These are phyloP conservation scores for Dendronephthya gigantea DNA, from an alignment of 64 coral and sea anemone genomes.

Conservation along the genomic window DNA sequence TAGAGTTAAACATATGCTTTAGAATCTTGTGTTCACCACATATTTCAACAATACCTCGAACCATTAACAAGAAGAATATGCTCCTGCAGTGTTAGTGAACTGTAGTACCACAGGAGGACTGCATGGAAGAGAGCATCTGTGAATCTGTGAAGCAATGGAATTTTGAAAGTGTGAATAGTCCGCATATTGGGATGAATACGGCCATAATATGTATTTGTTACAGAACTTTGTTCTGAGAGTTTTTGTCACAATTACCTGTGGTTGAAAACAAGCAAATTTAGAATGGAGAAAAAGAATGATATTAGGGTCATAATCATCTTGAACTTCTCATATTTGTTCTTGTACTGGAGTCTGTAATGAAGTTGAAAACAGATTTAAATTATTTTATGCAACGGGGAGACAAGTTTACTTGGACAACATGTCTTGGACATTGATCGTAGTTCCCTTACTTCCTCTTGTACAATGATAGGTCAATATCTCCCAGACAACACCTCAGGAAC, in stretches of 20 bases:
- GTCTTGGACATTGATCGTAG: neutral
- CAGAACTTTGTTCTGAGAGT: neutral
- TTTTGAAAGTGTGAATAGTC: neutral
- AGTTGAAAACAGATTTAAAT: neutral
- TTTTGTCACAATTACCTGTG: constrained; percentile 49
- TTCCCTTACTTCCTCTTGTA: constrained; percentile 73
- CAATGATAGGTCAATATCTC: constrained; percentile 81
- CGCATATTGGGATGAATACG: too few species aligned
- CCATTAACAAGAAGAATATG: constrained; percentile 94
- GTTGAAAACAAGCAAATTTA: constrained; percentile 71
- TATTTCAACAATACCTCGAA: constrained; percentile 62
- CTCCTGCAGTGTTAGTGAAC: constrained; percentile 83
- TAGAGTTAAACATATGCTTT: too few species aligned
- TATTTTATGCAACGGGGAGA: neutral
- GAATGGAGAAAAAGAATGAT: constrained; percentile 62
- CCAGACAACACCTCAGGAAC: constrained; percentile 72
- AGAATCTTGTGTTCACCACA: too few species aligned
- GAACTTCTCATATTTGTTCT: constrained; percentile 88
- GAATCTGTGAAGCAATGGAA: constrained; percentile 36
- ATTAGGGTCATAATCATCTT: constrained; percentile 85
- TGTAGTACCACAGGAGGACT: constrained; percentile 81
- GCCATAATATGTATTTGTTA: neutral
- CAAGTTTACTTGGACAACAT: too few species aligned
- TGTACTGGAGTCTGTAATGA: constrained; percentile 69
- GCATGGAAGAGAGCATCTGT: constrained; percentile 94